Conservation (phyloP, 2,113 vertebrate genomes). For the Poeciliopsis retropinna region DNA sequence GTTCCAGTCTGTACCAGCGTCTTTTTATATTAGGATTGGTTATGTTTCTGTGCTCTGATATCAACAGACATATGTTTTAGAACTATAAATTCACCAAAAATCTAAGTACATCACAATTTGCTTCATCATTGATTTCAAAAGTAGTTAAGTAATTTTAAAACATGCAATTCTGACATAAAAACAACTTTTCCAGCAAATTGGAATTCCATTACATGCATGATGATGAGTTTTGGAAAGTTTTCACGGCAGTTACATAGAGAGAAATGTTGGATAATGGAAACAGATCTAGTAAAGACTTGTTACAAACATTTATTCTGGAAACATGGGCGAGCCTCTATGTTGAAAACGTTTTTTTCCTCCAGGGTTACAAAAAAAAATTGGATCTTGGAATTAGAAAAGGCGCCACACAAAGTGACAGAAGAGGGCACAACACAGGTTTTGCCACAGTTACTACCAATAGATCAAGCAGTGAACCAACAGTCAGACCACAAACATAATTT, state of each 20-base stretch:
- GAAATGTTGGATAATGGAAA: too few species aligned
- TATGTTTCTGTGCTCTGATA: constrained; percentile 26
- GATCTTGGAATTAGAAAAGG: too few species aligned
- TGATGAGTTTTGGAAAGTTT: neutral
- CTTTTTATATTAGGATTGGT: constrained; percentile 54
- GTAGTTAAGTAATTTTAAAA: too few species aligned
- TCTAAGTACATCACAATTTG: neutral
- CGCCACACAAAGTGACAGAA: too few species aligned
- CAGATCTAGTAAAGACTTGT: neutral
- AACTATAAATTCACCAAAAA: too few species aligned
- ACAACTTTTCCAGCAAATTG: neutral
- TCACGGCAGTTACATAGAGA: neutral
- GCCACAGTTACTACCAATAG: too few species aligned
- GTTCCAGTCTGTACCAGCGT: constrained; percentile 52
- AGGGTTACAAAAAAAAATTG: neutral
- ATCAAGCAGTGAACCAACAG: too few species aligned
- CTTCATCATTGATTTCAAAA: neutral
- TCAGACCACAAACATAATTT: too few species aligned
- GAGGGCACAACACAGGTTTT: too few species aligned
- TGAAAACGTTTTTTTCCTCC: neutral
- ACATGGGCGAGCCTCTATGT: neutral
- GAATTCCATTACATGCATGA: neutral
- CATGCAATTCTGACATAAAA: too few species aligned
- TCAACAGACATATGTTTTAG: constrained; percentile 17
- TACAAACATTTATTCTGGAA: neutral